Percentiles rank a stretch among this genome's conserved stretches.
phyloP scores from a whole-genome alignment of 2,888 invertebrate species.

The Siphlonurus alternatus region DNA sequence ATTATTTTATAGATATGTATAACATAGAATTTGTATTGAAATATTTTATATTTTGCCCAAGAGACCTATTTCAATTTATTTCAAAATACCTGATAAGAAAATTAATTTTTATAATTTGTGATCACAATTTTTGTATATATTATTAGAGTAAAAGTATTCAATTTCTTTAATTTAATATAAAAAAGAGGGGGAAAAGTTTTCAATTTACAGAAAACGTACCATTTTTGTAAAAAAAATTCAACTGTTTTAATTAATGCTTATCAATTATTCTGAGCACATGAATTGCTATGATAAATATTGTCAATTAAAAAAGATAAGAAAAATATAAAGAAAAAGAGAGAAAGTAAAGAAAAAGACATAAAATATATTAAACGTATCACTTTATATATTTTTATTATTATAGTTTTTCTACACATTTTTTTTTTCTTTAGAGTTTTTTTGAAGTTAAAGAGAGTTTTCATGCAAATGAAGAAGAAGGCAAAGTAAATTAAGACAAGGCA shows the following conservation, averaged over 20 bases:
- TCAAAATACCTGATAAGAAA: too few relatives aligned
- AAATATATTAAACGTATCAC: not conserved
- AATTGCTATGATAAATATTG: not conserved
- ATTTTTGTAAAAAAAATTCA: not conserved
- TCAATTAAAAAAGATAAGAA: not conserved
- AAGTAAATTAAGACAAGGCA: not conserved
- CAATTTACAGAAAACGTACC: not conserved
- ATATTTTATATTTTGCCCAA: too few relatives aligned
- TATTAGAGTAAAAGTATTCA: too few relatives aligned
- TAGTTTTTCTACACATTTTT: not conserved
- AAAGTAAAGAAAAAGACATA: not conserved
- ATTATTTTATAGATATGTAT: too few relatives aligned
- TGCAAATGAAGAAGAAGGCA: not conserved
- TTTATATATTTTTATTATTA: not conserved
- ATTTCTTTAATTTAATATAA: too few relatives aligned
- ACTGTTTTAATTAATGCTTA: not conserved
- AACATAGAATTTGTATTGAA: too few relatives aligned
- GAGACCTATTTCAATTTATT: too few relatives aligned
- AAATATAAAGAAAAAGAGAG: not conserved
- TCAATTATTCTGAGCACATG: slow-evolving; percentile 1
- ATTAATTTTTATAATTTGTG: too few relatives aligned
- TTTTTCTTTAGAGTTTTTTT: not conserved
- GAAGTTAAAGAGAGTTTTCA: not conserved
- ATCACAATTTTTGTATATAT: too few relatives aligned
- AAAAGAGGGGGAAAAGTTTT: not conserved